Percentiles rank a stretch among this genome's conserved stretches.
phyloP scores from a whole-genome alignment of 2,888 invertebrate genomes.

The Archips crataeganus region DNA sequence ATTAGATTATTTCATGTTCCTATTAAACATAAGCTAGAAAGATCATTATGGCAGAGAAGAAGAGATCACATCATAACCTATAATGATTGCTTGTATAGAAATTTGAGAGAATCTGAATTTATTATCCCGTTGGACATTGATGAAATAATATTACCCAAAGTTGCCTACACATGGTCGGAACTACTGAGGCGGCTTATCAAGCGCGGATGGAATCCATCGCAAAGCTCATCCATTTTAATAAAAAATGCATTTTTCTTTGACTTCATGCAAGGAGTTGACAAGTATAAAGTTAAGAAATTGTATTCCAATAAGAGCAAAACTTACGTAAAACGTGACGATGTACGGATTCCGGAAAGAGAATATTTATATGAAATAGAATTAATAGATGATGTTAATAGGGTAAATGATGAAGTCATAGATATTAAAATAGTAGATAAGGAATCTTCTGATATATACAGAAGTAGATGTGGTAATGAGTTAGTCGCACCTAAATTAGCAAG shows the following conservation, averaged over 20 bases:
- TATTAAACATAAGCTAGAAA: conserved; percentile 74
- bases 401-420: conserved; percentile 64
- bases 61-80: conserved; percentile 91
- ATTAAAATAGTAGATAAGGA: conserved; percentile 53
- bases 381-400: conserved; percentile 59
- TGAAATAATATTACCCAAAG: conserved; percentile 89
- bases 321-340: conserved; percentile 75
- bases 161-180: conserved; percentile 84
- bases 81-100: conserved; percentile 92
- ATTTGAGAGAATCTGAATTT: conserved; percentile 87
- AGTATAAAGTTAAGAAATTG: conserved; percentile 55
- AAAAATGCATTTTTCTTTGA: conserved; percentile 90
- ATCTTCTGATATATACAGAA: conserved; percentile 56
- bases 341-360: conserved; percentile 62
- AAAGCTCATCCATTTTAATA: conserved; percentile 87
- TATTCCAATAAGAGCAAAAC: conserved; percentile 60
- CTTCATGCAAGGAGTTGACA: conserved; percentile 71
- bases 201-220: conserved; percentile 74
- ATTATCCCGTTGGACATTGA: conserved; percentile 90
- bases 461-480: conserved; percentile 63
- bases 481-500: conserved; percentile 75
- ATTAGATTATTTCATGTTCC: conserved; percentile 83
- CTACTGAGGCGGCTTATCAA: conserved; percentile 79
- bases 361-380: conserved; percentile 68
- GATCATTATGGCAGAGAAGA: conserved; percentile 87